Evolutionary conservation across 2,113 vertebrate genomes (phyloP).

Genomic region (Prolemur simus): DNA sequence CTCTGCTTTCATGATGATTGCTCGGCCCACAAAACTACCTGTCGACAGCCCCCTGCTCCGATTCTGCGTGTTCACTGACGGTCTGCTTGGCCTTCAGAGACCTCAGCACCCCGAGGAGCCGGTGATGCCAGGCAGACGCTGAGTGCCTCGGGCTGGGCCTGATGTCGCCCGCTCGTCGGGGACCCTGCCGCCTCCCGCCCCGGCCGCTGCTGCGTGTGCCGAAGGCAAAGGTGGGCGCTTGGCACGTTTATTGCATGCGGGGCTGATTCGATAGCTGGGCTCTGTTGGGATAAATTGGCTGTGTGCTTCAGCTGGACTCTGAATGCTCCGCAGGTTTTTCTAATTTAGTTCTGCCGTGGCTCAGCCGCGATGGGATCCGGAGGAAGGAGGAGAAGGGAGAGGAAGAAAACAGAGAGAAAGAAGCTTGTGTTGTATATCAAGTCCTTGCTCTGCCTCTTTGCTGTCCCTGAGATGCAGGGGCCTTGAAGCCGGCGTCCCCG

Average conservation of each 20-base stretch:
- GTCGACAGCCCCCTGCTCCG: background rate
- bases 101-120: fast-evolving
- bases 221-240: conserved; percentile 75
- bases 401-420: background rate
- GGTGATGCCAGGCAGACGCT: conserved; percentile 68
- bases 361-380: conserved; percentile 66
- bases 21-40: background rate
- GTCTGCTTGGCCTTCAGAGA: background rate
- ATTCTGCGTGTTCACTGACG: background rate
- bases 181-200: background rate
- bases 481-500: conserved; percentile 48
- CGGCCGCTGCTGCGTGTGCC: conserved; percentile 54
- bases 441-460: conserved; percentile 4
- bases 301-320: conserved; percentile 72
- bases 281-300: conserved; percentile 74
- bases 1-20: background rate
- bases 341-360: conserved; percentile 78
- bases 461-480: conserved; percentile 61
- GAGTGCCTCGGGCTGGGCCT: background rate
- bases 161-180: conserved; percentile 59
- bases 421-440: conserved; percentile 49
- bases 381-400: background rate
- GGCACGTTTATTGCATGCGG: conserved; percentile 69
- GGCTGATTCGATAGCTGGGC: conserved; percentile 77
- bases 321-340: conserved; percentile 75